Evolutionary conservation across 2,888 invertebrate genomes (phyloP), one percentile per base, ranked within the genome.

Genomic region (Epinotia ramella): DNA sequence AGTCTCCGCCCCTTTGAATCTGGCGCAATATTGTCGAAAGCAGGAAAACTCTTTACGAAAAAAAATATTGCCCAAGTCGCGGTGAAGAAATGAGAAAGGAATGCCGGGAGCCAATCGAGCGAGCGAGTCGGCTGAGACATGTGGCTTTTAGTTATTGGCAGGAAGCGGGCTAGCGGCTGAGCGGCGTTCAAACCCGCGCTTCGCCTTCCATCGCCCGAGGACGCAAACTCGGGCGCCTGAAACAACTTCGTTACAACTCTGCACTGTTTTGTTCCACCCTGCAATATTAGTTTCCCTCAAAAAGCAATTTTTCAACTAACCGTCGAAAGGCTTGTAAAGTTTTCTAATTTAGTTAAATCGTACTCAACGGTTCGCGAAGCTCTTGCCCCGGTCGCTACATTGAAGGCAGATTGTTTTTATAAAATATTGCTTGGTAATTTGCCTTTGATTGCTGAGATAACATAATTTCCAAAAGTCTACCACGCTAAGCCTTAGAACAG

Each of bases 211-310:
- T 82, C 84, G 90, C 90, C 90, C 87, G 91, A 89, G 91, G 91
- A 86, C 87, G 87, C 88, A 91, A 91, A 91, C 91, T 88, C 88
- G 82, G 81, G 79, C 87, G 88, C 84, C 86, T 84, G 86, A 88
- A 91, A 92, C 92, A 94, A 94, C 91, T 92, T 94, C 90, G 92
- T 92, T 92, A 92, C 92, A 91, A 90, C 91, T 90, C 90, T 83
- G 85, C 85, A 84, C 85, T 89, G 91, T 92, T 92, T 91, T 91
- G 91, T 93, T 91, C 89, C 86, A 87, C 86, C 83, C 86, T 86
- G 89, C 90, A 90, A 93, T 94, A 94, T 94, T 94, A 94, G 94
- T 94, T 94, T 93, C 90, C 90, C 92, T 87, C 91, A 89, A 91
- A 93, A 91, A 91, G 93, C 91, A 91, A 93, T 94, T 93, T 94